These are phyloP conservation scores for Eupithecia centaureata DNA, from an alignment of 2,888 invertebrate species.

Conservation along the genomic window DNA sequence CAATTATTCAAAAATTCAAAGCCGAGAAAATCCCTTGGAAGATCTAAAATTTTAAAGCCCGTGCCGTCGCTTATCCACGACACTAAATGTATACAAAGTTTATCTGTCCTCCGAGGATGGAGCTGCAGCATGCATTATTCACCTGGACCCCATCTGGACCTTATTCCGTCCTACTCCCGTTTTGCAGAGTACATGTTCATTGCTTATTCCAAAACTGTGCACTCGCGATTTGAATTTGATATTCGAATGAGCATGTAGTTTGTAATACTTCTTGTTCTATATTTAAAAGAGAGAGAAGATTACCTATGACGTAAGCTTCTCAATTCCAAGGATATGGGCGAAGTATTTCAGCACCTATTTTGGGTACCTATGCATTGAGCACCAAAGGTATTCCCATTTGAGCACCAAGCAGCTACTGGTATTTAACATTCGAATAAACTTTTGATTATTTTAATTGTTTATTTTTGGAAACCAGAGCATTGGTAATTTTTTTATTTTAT, in stretches of 20 bases:
- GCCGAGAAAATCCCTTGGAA: slow-evolving; percentile 21
- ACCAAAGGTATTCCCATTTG: too few species aligned
- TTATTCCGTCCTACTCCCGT: slow-evolving; percentile 31
- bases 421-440: neutral
- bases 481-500: too few species aligned
- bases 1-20: slow-evolving; percentile 24
- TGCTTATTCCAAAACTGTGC: slow-evolving; percentile 27
- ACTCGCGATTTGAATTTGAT: slow-evolving; percentile 21
- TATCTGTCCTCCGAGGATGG: slow-evolving; percentile 36
- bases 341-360: too few species aligned
- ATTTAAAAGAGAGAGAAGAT: neutral
- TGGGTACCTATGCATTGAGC: too few species aligned
- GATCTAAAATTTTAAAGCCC: slow-evolving; percentile 23
- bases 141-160: slow-evolving; percentile 42
- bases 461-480: too few species aligned
- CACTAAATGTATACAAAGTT: slow-evolving; percentile 39
- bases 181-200: slow-evolving; percentile 43
- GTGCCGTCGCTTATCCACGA: slow-evolving; percentile 37
- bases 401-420: too few species aligned
- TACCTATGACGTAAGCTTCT: too few species aligned
- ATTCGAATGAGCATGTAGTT: slow-evolving; percentile 20
- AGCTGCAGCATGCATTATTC: slow-evolving; percentile 51
- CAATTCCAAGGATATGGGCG: too few species aligned
- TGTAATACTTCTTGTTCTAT: neutral
- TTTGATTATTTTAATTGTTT: too few species aligned